Conservation (phyloP, 2,797 vertebrate genomes). For the Phalloptychus januarius region DNA sequence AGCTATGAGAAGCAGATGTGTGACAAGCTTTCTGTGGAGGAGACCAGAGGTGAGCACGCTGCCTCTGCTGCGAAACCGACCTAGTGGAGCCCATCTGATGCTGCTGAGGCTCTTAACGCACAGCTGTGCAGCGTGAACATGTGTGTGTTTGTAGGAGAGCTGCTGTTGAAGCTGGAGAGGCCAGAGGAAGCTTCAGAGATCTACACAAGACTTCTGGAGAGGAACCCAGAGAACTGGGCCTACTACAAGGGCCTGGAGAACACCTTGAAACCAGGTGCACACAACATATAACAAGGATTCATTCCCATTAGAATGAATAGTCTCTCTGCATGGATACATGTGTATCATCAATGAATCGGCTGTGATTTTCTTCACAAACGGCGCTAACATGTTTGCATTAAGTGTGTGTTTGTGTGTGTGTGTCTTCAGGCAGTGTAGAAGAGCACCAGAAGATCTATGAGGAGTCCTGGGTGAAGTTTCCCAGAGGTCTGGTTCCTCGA, state of each 20-base stretch:
- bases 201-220: constrained; percentile 91
- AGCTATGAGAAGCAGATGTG: constrained; percentile 98
- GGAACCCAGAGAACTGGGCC: constrained; percentile 98
- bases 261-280: constrained; percentile 87
- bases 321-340: not conserved
- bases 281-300: not conserved
- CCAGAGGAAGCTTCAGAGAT: constrained; percentile 92
- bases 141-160: constrained; percentile 81
- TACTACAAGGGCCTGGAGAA: constrained; percentile 97
- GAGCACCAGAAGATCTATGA: constrained; percentile 95
- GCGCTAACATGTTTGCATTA: not conserved
- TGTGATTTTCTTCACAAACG: not conserved
- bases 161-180: constrained; percentile 89
- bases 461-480: constrained; percentile 95
- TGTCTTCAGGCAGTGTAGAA: constrained; percentile 84
- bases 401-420: not conserved
- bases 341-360: too few relatives aligned
- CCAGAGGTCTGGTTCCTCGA: constrained; percentile 93
- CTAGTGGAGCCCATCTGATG: not conserved
- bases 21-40: constrained; percentile 97
- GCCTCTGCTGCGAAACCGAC: too few relatives aligned
- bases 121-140: not conserved
- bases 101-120: not conserved
- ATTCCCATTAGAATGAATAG: not conserved
- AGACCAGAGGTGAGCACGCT: constrained; percentile 89